Evolutionary conservation across 2,113 vertebrate species (phyloP).

Genomic region (Podilymbus podiceps): DNA sequence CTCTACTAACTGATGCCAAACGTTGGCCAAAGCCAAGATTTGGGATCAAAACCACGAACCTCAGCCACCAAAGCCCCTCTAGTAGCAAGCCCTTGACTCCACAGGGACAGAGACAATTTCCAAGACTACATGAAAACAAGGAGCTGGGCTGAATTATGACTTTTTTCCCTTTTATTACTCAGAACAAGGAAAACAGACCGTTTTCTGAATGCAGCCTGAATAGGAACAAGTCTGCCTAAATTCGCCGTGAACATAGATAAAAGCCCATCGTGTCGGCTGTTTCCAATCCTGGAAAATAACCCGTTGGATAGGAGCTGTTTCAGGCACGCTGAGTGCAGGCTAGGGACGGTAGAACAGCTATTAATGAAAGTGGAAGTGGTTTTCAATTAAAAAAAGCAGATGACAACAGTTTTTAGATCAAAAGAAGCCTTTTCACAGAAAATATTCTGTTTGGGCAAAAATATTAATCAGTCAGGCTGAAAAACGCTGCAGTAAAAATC

Average conservation of each 20-base stretch:
- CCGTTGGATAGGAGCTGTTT: not conserved
- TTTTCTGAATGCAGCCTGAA: not conserved
- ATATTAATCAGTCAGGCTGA: not conserved
- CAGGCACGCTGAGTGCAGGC: not conserved
- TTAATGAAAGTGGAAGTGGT: not conserved
- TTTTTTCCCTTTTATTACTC: not conserved
- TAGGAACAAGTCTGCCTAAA: not conserved
- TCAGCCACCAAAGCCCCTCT: not conserved
- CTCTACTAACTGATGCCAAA: not conserved
- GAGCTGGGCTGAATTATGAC: not conserved
- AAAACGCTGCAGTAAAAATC: not conserved
- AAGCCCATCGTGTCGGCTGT: not conserved
- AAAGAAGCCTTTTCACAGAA: not conserved
- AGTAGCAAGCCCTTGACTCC: not conserved
- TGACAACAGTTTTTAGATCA: not conserved
- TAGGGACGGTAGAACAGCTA: not conserved
- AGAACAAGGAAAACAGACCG: not conserved
- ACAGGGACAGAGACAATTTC: accelerated
- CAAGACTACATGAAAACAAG: not conserved
- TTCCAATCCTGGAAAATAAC: not conserved
- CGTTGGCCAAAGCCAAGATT: not conserved
- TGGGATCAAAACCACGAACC: not conserved
- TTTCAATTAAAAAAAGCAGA: not conserved
- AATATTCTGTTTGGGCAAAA: not conserved
- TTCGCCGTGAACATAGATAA: not conserved